Percentiles rank a stretch among this genome's conserved stretches.
phyloP scores from a whole-genome alignment of 2,797 vertebrate genomes.

The Anabacerthia variegaticeps region DNA sequence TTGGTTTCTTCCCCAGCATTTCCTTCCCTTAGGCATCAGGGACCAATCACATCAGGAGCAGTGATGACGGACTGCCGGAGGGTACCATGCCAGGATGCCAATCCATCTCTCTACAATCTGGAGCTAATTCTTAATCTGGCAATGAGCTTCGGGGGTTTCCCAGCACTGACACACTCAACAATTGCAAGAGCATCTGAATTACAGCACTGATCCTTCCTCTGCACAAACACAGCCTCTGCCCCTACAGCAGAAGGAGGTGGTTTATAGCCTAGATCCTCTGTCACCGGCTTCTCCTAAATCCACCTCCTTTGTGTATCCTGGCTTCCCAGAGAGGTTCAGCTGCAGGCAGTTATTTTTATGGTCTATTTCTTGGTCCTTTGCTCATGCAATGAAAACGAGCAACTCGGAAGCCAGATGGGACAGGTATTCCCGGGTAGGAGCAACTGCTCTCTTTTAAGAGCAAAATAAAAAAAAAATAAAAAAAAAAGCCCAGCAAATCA shows the following conservation, averaged over 20 bases:
- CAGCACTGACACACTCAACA: background rate
- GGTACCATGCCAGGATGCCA: background rate
- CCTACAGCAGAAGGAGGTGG: slow-evolving; percentile 27
- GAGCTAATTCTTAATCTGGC: slow-evolving; percentile 49
- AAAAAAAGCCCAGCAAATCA: background rate
- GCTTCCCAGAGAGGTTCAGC: slow-evolving; percentile 26
- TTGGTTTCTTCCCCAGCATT: background rate
- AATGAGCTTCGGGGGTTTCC: slow-evolving; percentile 36
- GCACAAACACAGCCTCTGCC: background rate
- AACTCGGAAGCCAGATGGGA: background rate
- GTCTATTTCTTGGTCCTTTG: slow-evolving; percentile 41
- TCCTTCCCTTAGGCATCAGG: background rate
- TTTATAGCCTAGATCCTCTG: slow-evolving; percentile 12
- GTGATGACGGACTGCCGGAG: background rate
- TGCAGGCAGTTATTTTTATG: slow-evolving; percentile 27
- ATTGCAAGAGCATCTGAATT: slow-evolving; percentile 14
- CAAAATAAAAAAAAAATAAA: too few species aligned
- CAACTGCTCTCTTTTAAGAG: background rate
- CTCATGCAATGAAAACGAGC: background rate
- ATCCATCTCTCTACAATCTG: background rate
- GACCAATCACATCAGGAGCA: background rate
- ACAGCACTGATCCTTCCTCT: background rate
- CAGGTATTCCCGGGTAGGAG: background rate
- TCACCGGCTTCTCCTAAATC: background rate
- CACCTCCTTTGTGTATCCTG: slow-evolving; percentile 1